Percentiles rank a stretch among this genome's conserved stretches.
Conservation (phyloP, 2,113 vertebrate genomes). For the Plestiodon gilberti region DNA sequence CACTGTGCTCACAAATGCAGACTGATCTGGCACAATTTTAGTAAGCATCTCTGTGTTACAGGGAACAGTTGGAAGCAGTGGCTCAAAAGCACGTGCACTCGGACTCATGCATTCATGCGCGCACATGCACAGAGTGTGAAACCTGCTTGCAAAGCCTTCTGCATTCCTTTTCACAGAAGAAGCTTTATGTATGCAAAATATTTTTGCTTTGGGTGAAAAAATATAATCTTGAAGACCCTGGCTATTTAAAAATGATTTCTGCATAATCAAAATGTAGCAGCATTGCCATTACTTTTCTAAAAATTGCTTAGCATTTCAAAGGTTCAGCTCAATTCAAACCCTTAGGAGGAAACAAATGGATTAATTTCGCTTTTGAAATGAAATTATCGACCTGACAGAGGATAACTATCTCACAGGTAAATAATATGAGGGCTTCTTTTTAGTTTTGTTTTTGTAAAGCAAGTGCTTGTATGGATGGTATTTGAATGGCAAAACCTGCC, state of each 20-base stretch:
- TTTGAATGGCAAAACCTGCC: neutral
- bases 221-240: neutral
- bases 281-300: neutral
- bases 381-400: constrained; percentile 26
- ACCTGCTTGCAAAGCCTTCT: neutral
- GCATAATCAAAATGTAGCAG: constrained; percentile 7
- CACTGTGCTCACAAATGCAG: neutral
- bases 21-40: neutral
- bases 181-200: neutral
- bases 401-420: constrained; percentile 22
- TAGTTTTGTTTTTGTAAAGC: neutral
- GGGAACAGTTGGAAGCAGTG: neutral
- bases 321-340: constrained; percentile 23
- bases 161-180: neutral
- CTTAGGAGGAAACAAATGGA: constrained; percentile 11
- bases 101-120: no score
- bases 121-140: neutral
- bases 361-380: constrained; percentile 20
- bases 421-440: neutral
- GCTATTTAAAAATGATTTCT: constrained; percentile 16
- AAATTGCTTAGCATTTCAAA: constrained; percentile 16
- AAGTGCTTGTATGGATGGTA: neutral
- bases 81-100: no score
- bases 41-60: neutral
- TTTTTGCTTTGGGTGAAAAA: neutral